Conservation (phyloP, 2,888 invertebrate species). For the Allolobophora icterica region DNA sequence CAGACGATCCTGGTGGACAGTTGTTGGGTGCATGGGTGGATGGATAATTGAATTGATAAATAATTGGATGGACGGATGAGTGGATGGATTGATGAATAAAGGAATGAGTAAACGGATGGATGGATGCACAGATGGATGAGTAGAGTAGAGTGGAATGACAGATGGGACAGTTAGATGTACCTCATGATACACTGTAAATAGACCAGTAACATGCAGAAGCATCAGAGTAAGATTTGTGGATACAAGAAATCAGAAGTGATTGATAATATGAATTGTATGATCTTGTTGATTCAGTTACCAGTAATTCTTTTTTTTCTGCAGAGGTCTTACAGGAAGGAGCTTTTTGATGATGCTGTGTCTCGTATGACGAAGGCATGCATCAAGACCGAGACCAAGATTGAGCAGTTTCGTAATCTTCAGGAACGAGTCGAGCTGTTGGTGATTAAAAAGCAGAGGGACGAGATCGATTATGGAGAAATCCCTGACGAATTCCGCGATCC, state of each 20-base stretch:
- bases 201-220: too few relatives aligned
- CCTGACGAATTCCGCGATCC: constrained; percentile 96
- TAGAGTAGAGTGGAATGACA: too few relatives aligned
- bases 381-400: constrained; percentile 83
- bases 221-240: too few relatives aligned
- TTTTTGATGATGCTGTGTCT: constrained; percentile 87
- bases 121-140: too few relatives aligned
- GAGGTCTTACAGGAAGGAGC: constrained; percentile 89
- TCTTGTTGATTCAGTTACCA: not conserved
- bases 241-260: too few relatives aligned
- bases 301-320: constrained; percentile 61
- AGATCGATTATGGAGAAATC: constrained; percentile 91
- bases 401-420: constrained; percentile 74
- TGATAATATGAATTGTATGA: too few relatives aligned
- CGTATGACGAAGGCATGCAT: constrained; percentile 83
- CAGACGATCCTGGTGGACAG: not conserved
- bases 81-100: too few relatives aligned
- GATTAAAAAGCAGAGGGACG: constrained; percentile 79
- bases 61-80: too few relatives aligned
- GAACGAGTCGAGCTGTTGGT: constrained; percentile 72
- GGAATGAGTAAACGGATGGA: too few relatives aligned
- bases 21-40: not conserved
- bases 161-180: too few relatives aligned
- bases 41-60: not conserved
- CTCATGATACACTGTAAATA: too few relatives aligned